phyloP scores from a whole-genome alignment of 2,797 vertebrate genomes.

The Sebastes trivittatus region DNA sequence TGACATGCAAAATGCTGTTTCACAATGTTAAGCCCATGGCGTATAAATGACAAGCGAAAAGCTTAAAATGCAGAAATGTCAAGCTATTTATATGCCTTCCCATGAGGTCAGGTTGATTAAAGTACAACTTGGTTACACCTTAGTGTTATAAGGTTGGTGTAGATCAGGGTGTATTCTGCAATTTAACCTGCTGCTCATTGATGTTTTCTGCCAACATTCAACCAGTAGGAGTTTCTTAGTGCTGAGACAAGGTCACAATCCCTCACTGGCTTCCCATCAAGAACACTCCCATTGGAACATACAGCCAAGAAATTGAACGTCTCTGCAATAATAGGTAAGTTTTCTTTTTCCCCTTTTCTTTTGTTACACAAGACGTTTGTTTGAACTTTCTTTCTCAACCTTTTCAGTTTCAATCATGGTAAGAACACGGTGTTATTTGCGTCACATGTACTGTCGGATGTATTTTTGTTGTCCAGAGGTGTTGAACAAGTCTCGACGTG shows the following conservation, averaged over 20 bases:
- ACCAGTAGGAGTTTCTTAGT: not conserved
- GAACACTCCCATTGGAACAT: not conserved
- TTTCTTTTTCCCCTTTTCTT: not conserved
- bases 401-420: not conserved
- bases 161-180: not conserved
- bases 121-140: too few relatives aligned
- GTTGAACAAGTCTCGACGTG: not conserved
- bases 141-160: not conserved
- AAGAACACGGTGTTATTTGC: not conserved
- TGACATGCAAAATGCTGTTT: too few relatives aligned
- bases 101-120: too few relatives aligned
- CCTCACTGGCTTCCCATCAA: not conserved
- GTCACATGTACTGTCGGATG: not conserved
- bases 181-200: not conserved
- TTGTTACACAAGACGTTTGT: not conserved
- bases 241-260: not conserved
- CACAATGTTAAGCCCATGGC: too few relatives aligned
- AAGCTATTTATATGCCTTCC: too few relatives aligned
- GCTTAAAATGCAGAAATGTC: too few relatives aligned
- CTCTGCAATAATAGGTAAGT: not conserved
- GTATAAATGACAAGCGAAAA: too few relatives aligned
- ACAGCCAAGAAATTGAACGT: not conserved
- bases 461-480: not conserved
- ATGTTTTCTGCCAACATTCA: not conserved
- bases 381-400: not conserved